Base-by-base conservation (phyloP, 2,888 invertebrate species). In the Nesidiocoris tenuis region DNA sequence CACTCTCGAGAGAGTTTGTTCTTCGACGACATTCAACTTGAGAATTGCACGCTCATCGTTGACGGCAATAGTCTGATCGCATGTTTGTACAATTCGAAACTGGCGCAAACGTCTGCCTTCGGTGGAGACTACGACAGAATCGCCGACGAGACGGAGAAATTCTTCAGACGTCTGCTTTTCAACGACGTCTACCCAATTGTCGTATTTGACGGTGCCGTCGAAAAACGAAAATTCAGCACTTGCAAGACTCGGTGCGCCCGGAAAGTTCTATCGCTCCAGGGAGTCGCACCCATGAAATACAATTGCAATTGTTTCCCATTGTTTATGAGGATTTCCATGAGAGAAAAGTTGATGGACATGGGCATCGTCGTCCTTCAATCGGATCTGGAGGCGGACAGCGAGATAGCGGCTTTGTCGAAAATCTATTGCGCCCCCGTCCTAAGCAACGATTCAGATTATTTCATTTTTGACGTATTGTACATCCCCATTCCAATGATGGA, bases 391-490 rank as follows among this genome's bases (percentile, higher is more conserved):
- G 96, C 96, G 0, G 98, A 98, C 83, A 90, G 90, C 80, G 92
- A 94, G 81, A 90, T 96, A 74, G 96, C 95, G 0, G 89, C 90
- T 0, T 83, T 96, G 80, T 93, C 95, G 0, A 88, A 90, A 79
- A 85, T 95, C 1, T 86, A 90, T 56, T 16, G 54, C 2, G 96
- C 95, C 81, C 96, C 96, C 0, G 91, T 98, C 1, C 83, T 98
- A 1, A 96, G 95, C 81, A 93, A 91, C 80, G 98, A 98, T 84
- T 96, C 96, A 0, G 98, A 98, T 84, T 98, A 96, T 84, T 96
- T 90, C 82, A 90, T 98, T 79, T 94, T 91, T 83, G 91, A 93
- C 84, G 89, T 94, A 0, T 84, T 87, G 1, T 95, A 94, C 80
- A 91, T 98, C 79, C 93, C 94, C 0, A 89, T 93, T 79, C 86